Percentiles rank a stretch among this genome's conserved stretches.
Evolutionary conservation across 1,140 invertebrate species (phyloP).

Genomic region (Brachionus paranguensis): DNA sequence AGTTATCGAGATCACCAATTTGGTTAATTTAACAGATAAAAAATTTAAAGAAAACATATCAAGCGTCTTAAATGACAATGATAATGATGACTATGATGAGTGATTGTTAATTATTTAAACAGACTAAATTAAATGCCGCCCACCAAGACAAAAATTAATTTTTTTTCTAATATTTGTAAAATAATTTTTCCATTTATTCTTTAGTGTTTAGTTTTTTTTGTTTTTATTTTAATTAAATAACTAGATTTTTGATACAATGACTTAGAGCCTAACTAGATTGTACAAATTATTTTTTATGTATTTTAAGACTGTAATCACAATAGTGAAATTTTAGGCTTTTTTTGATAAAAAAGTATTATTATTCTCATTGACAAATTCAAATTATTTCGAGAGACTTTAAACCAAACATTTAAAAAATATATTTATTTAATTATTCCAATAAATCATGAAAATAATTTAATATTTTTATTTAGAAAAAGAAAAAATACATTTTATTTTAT

Average conservation of each 20-base stretch:
- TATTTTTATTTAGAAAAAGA: not conserved
- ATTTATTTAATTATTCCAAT: not conserved
- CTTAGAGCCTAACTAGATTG: not conserved
- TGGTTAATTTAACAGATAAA: slow-evolving; percentile 10
- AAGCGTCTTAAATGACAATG: slow-evolving; percentile 29
- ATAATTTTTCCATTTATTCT: not conserved
- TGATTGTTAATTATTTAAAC: not conserved
- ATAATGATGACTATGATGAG: not conserved
- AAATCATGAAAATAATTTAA: not conserved
- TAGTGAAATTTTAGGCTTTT: slow-evolving; percentile 7
- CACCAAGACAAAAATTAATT: not conserved
- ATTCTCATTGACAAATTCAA: slow-evolving; percentile 20
- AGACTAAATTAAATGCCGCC: not conserved
- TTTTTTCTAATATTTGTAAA: not conserved
- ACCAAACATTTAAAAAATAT: not conserved
- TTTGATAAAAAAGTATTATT: not conserved
- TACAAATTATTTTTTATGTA: not conserved
- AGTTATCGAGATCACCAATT: slow-evolving; percentile 3
- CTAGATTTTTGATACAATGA: not conserved
- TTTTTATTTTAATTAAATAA: not conserved
- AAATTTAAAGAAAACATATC: slow-evolving; percentile 29
- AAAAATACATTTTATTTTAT: not conserved
- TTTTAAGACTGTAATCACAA: not conserved
- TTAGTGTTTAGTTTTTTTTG: not conserved
- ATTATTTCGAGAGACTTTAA: slow-evolving; percentile 16